Base-by-base conservation (phyloP, 2,113 vertebrate genomes). In the Ellobius talpinus region DNA sequence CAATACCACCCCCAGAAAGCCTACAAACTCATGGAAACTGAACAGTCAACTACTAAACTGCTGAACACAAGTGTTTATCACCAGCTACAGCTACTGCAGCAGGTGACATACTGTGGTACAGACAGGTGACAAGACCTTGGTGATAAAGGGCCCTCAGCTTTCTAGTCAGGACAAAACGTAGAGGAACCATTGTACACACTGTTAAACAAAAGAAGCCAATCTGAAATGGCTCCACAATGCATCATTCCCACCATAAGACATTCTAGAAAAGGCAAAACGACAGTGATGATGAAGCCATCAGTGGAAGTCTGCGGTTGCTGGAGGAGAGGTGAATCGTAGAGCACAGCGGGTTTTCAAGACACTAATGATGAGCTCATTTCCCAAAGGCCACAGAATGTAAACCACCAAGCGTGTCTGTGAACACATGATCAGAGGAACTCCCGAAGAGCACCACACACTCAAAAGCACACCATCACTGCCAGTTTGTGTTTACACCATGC, bases 131-230 rank as follows among this genome's bases (percentile, higher is more conserved):
- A 55, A 87, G 93, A 82, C 88, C 50, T 81, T 6, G 42, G 17
- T 17, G 6, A 23, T 84, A 66, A 82, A 87, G 52, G 77, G 47
- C 93, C 89, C 94, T 72, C n/a, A 77, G 24, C 31, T 89, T 79
- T 50, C 76, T 55, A 47, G 39, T 13, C 78, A 72, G 33, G 10
- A 92, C 76, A 76, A 90, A 90, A 29, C 7, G 50, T 6, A 33
- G 21, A 91, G 7, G 52, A 55, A 47, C n/a, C 52, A 66, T 70
- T 70, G 68, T 82, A 24, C 45, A 55, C 11, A 73, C 72, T 90
- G 12, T 26, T 90, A 73, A 94, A 23, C 42, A 50, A 73, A 91
- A 91, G 63, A 89, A 26, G 77, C 9, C 78, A 89, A 81, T 86
- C 17, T 89, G 89, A 85, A 89, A 95, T 77, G 61, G 13, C 3